Evolutionary conservation across 2,888 invertebrate species (phyloP).

Genomic region (Mythimna loreyi): DNA sequence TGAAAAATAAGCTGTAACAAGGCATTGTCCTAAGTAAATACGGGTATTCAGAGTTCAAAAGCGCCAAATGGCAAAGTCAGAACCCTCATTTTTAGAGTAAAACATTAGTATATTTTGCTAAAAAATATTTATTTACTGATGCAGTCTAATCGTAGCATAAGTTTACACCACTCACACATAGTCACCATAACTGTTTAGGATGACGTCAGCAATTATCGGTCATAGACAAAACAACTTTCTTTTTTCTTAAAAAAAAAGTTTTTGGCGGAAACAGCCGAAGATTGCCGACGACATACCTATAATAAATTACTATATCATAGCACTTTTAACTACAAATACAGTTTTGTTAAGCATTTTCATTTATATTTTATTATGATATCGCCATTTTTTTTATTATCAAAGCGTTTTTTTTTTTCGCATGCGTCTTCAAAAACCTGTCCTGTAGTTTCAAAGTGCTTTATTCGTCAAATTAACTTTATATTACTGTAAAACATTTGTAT

Average conservation of each 20-base stretch:
- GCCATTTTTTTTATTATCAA: not conserved
- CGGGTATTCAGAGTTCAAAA: not conserved
- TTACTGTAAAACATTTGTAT: slow-evolving; percentile 56
- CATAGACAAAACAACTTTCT: not conserved
- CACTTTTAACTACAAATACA: slow-evolving; percentile 46
- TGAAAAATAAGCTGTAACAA: not conserved
- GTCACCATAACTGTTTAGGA: slow-evolving; percentile 39
- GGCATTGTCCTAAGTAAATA: not conserved
- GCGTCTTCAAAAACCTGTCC: not conserved
- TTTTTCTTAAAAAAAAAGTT: not conserved
- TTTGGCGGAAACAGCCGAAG: not conserved
- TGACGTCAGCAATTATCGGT: slow-evolving; percentile 19
- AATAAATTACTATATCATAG: slow-evolving; percentile 25
- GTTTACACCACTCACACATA: slow-evolving; percentile 49
- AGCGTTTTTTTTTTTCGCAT: not conserved
- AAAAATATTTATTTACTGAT: slow-evolving; percentile 55
- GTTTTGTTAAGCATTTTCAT: slow-evolving; percentile 23
- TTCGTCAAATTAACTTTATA: slow-evolving; percentile 54
- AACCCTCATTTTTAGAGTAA: slow-evolving; percentile 3
- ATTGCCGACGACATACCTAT: not conserved
- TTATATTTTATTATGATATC: slow-evolving; percentile 27
- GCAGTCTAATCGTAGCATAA: slow-evolving; percentile 45
- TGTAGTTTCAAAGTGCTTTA: slow-evolving; percentile 41
- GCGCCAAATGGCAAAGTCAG: not conserved
- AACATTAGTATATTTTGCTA: slow-evolving; percentile 28